Conservation (phyloP, 2,113 vertebrate genomes). For the Cynocephalus volans region DNA sequence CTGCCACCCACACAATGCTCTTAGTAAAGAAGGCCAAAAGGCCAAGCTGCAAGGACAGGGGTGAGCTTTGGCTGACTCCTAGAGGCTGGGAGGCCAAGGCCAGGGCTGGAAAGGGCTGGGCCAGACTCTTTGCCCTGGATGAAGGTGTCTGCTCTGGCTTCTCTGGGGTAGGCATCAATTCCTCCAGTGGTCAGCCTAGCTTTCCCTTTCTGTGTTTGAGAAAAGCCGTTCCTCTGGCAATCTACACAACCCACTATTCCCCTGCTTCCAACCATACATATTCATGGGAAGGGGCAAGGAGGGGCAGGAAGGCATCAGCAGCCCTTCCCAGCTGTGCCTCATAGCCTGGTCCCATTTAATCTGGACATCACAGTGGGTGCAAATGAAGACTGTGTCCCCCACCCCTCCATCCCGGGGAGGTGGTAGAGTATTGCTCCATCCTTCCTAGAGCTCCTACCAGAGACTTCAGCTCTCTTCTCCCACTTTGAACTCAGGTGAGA, state of each 20-base stretch:
- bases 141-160: background rate
- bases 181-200: background rate
- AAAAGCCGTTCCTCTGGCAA: background rate
- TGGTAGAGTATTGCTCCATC: no score
- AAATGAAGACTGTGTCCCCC: background rate
- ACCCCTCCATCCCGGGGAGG: background rate
- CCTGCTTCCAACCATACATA: background rate
- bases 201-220: background rate
- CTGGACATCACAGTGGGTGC: background rate
- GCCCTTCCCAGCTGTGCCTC: background rate
- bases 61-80: background rate
- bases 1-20: no score
- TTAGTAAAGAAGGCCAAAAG: background rate
- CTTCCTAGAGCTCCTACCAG: background rate
- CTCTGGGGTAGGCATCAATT: background rate
- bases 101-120: background rate
- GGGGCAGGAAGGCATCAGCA: background rate
- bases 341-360: background rate
- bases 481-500: background rate
- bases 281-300: no score
- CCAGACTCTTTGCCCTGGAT: background rate
- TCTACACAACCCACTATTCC: background rate
- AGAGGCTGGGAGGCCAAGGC: background rate
- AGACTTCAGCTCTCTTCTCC: background rate
- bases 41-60: background rate